Base-by-base conservation (phyloP, 2,113 vertebrate species). In the Lamprologus sp. region DNA sequence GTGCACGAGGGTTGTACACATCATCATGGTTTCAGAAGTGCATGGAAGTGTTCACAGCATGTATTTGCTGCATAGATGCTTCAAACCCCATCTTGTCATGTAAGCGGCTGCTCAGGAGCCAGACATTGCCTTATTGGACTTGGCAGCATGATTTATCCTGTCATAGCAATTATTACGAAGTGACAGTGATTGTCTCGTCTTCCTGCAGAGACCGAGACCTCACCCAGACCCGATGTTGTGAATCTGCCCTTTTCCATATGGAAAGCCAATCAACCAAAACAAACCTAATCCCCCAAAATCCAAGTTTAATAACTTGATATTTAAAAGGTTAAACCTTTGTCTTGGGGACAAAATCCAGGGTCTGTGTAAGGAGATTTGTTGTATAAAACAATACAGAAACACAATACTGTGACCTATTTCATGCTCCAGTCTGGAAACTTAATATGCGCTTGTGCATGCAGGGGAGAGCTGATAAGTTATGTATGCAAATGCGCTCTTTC, bases 101-200 rank as follows among this genome's bases (percentile, higher is more conserved):
- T 81, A 17, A 3, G 33, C 7, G 19, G 11, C 17, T 73, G 42
- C 58, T 17, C 5, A 3, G 3, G 9, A 87, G 9, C 42, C 79
- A 45, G 28, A 37, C 73, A 4, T 85, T 6, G 5, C 31, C 10
- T 89, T 80, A 92, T 90, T 28, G 58, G 28, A 86, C 80, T n/a
- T 90, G 92, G 85, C 93, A 90, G 93, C 49, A 42, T 85, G 89
- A 91, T 93, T 87, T 81, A 33, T 83, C 60, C 65, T 84, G 92
- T 89, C 94, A 83, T 0, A 56, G 17, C 1, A 31, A 93, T 88
- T 89, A 89, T 21, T 35, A 86, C 55, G 68, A 79, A 81, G 60
- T 12, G 56, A 14, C 9, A 6, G 31, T 81, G 70, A 83, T 83
- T 70, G 63, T 37, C n/a, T 4, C 42, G 17, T 75, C 54, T 21